Evolutionary conservation across 2,797 vertebrate species (phyloP).

Genomic region (Chloroceryle inda): DNA sequence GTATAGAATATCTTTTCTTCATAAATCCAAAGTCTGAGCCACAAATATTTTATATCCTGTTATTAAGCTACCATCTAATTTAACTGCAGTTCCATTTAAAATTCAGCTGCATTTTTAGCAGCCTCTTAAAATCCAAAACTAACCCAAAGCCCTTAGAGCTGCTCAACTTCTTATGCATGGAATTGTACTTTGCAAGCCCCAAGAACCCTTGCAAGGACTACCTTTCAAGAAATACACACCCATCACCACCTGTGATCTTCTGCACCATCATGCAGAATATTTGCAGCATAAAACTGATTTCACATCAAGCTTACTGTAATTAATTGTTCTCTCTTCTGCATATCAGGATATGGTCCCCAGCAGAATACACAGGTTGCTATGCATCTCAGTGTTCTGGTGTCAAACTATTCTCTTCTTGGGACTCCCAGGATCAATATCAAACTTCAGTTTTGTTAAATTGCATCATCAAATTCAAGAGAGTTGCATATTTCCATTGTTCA

Average conservation of each 20-base stretch:
- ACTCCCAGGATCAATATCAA: background rate
- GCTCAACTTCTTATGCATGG: background rate
- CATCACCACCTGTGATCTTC: background rate
- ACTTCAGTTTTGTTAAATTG: background rate
- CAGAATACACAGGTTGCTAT: background rate
- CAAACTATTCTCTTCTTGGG: background rate
- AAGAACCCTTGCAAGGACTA: background rate
- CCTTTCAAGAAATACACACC: background rate
- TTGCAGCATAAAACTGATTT: constrained; percentile 30
- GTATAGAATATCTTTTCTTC: background rate
- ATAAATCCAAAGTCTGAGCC: background rate
- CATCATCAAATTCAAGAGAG: constrained; percentile 8
- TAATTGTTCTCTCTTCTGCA: background rate
- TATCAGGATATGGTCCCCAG: background rate
- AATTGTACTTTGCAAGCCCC: background rate
- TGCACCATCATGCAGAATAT: background rate
- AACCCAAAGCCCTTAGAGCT: background rate
- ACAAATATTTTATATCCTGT: background rate
- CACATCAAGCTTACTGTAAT: background rate
- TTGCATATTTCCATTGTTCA: background rate
- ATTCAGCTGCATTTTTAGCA: background rate
- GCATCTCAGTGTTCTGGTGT: background rate
- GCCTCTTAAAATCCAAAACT: background rate
- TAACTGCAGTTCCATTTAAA: background rate
- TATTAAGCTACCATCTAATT: background rate